Evolutionary conservation across 2,797 vertebrate genomes (phyloP), one percentile per base, ranked within the genome.

Genomic region (Uromys caudimaculatus): DNA sequence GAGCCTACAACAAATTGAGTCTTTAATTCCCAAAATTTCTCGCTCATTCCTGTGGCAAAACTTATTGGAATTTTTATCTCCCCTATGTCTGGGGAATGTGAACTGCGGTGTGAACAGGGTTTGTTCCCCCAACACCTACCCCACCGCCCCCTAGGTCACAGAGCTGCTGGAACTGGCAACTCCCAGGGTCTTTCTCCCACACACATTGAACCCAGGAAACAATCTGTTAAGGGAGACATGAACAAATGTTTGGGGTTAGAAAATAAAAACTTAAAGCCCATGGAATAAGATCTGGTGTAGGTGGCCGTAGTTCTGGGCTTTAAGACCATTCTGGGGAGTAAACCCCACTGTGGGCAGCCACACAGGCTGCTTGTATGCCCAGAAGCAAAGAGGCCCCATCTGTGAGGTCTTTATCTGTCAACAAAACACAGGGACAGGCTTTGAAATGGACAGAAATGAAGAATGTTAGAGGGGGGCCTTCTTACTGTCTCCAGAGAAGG

Each of bases 321-420:
- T 64, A 32, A 27, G 2, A 35, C 50, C 52, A 9, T 14, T 19
- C 35, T 8, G 3, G 8, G 21, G 21, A 75, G 69, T 50, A 4
- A 13, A 32, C 73, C 75, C 12, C 1, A 35, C 0, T 0, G 0
- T 29, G 47, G 54, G 32, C 78, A 47, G 50, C 6, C 9, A 41
- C 1, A 13, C 6, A 3, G 69, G n/a, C 12, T 12, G 21, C 44
- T 35, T 44, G 1, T 32, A 0, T 6, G 3, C 29, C 27, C 35
- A 56, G 76, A 24, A 27, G 67, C 50, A 56, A 88, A 62, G 2
- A 11, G 23, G 10, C 23, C 44, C 77, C 76, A 12, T 29, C 44
- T 24, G 41, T 2, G 86, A 71, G 56, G 35, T 56, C 73, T 38
- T 90, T 12, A 7, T 10, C 0, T 0, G 19, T 8, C 27, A 23